Evolutionary conservation across 2,113 vertebrate genomes (phyloP).

Genomic region (Entelurus aequoreus): DNA sequence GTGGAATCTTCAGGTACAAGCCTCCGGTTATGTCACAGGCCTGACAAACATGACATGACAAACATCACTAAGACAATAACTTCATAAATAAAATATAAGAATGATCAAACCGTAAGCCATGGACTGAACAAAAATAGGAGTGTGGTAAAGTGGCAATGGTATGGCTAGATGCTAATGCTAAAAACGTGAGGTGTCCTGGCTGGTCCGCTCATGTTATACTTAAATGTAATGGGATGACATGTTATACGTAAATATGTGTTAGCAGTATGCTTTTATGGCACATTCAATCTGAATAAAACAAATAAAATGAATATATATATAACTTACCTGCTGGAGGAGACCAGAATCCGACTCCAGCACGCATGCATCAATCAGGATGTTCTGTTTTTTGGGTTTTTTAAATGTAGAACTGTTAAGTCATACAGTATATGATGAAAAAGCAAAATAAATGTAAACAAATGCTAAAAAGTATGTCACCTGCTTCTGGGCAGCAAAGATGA

Average conservation of each 20-base stretch:
- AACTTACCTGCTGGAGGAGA: constrained; percentile 89
- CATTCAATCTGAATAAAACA: neutral
- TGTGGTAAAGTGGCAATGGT: too few species aligned
- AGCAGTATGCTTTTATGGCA: too few species aligned
- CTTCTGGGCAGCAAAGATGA: constrained; percentile 95
- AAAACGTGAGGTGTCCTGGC: too few species aligned
- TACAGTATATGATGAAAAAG: neutral
- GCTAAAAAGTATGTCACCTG: constrained; percentile 73
- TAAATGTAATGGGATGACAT: too few species aligned
- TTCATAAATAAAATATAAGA: too few species aligned
- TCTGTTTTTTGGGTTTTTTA: constrained; percentile 65
- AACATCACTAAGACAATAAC: too few species aligned
- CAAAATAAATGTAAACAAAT: neutral
- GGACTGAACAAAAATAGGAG: too few species aligned
- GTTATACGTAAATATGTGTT: too few species aligned
- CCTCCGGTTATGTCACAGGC: constrained; percentile 97
- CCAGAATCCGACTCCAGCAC: constrained; percentile 91
- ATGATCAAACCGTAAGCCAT: too few species aligned
- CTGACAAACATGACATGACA: constrained; percentile 58
- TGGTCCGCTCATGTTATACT: too few species aligned
- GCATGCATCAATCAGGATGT: constrained; percentile 91
- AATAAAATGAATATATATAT: neutral
- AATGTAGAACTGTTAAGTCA: neutral
- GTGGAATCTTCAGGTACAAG: constrained; percentile 89
- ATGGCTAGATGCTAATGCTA: too few species aligned